phyloP scores from a whole-genome alignment of 92 coral and sea anemone species.

The Zoanthus gigantus region DNA sequence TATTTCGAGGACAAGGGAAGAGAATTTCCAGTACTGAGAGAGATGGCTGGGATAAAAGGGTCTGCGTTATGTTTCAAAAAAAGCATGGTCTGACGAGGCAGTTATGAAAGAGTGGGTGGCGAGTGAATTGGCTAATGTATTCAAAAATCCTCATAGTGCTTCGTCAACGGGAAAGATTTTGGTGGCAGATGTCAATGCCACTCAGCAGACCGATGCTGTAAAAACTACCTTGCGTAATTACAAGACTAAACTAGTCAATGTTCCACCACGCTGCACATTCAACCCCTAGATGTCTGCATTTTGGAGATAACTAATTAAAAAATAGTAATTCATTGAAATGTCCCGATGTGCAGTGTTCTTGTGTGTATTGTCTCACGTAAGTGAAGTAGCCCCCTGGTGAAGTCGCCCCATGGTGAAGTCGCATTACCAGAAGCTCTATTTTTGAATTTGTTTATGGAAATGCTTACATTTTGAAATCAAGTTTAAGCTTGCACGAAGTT shows the following conservation, averaged over 20 bases:
- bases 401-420: too few species aligned
- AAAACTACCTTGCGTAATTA: constrained; percentile 51
- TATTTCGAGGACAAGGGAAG: neutral
- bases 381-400: neutral
- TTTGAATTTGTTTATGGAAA: neutral
- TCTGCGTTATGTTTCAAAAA: constrained; percentile 49
- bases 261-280: constrained; percentile 42
- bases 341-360: neutral
- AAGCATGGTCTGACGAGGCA: constrained; percentile 61
- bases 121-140: constrained; percentile 47
- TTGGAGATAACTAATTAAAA: too few species aligned
- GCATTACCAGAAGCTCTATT: neutral
- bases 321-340: neutral
- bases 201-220: constrained; percentile 60
- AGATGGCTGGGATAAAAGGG: constrained; percentile 57
- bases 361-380: neutral
- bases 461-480: neutral
- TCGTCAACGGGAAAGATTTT: constrained; percentile 58
- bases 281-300: too few species aligned
- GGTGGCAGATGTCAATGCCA: constrained; percentile 59
- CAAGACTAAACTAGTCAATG: constrained; percentile 33
- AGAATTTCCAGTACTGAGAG: constrained; percentile 46
- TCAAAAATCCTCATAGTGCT: constrained; percentile 56
- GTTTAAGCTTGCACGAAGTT: neutral
- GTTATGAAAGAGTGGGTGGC: constrained; percentile 54